phyloP scores from a whole-genome alignment of 1,140 invertebrate genomes.

The Leucophenga varia region DNA sequence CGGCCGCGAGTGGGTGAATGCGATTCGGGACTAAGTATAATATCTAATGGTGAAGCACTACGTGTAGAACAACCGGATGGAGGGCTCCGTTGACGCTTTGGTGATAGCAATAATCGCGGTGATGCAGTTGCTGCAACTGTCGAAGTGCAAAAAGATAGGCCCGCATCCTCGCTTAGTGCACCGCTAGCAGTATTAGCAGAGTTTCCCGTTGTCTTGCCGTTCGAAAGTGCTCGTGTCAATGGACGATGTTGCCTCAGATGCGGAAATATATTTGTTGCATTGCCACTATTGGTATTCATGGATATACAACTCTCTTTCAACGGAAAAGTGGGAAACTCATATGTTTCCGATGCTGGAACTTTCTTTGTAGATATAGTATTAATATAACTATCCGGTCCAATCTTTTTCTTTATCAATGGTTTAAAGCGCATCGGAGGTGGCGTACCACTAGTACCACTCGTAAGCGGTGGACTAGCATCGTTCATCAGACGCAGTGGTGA shows the following conservation, averaged over 20 bases:
- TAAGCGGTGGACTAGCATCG: slow-evolving; percentile 1
- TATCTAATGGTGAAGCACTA: slow-evolving; percentile 48
- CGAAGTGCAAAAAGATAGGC: too few relatives aligned
- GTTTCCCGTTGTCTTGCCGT: slow-evolving; percentile 33
- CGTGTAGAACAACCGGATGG: slow-evolving; percentile 52
- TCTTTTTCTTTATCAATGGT: slow-evolving; percentile 64
- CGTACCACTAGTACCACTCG: slow-evolving; percentile 15
- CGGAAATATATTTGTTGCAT: slow-evolving; percentile 35
- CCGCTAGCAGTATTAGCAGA: slow-evolving; percentile 7
- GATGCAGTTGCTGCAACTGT: slow-evolving; percentile 13
- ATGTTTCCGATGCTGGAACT: slow-evolving; percentile 56
- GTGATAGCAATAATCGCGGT: slow-evolving; percentile 39
- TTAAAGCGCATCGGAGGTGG: slow-evolving; percentile 57
- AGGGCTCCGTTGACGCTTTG: slow-evolving; percentile 44
- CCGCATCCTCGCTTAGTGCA: slow-evolving; percentile 12
- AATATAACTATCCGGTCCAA: slow-evolving; percentile 69
- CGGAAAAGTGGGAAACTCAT: slow-evolving; percentile 60
- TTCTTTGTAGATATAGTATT: slow-evolving; percentile 64
- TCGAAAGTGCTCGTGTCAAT: slow-evolving; percentile 47
- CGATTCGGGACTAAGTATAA: slow-evolving; percentile 40
- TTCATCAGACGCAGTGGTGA: slow-evolving; percentile 30
- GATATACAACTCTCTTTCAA: too few relatives aligned
- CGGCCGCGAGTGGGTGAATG: slow-evolving; percentile 35
- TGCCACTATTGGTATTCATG: slow-evolving; percentile 48
- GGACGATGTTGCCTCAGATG: slow-evolving; percentile 53